Base-by-base conservation (phyloP, 2,888 invertebrate genomes). In the Thereva nobilitata region DNA sequence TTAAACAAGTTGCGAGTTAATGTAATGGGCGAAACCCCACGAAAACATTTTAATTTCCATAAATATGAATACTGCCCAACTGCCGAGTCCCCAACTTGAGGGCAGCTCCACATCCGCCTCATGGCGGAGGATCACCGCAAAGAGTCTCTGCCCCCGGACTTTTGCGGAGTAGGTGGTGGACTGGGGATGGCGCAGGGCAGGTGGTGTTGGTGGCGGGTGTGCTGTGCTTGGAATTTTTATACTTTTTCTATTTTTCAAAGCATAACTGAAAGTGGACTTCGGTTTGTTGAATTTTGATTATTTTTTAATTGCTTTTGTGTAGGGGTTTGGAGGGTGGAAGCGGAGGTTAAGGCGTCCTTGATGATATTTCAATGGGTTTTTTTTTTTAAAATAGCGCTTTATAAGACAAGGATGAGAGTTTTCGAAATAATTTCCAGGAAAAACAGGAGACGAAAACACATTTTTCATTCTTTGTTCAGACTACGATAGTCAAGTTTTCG, bases 1-100 rank as follows among this genome's bases (percentile, higher is more conserved):
- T 73, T 73, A 72, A 73, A 72, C 72, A 72, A 71, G 70, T 69
- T 69, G 69, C 69, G 64, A 69, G 67, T 67, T 69, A 69, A 69
- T 69, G 64, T 67, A 67, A 67, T 65, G 67, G 67, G 67, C 54
- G 64, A 59, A 64, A 50, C 69, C 69, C 67, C 55, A 67, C 59
- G 10, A 69, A 69, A 69, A 69, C 69, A 67, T 64, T 69, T 69
- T 69, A 69, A 69, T 69, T 69, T 69, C 67, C 69, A 69, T 69
- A 69, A 69, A 69, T 69, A 69, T 69, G 69, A 69, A 69, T 69
- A 64, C 47, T 54, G 50, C 49, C 38, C 23, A 40, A 34, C 42
- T 53, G 42, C 40, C 12, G 38, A 23, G 38, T n/a, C 7, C 42
- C 42, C 42, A 23, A 23, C 23, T 23, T 2, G 23, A 12, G 49